Percentiles rank a stretch among this genome's conserved stretches.
phyloP scores from a whole-genome alignment of 2,888 invertebrate species.

The Spatulosminthurus flaviceps region DNA sequence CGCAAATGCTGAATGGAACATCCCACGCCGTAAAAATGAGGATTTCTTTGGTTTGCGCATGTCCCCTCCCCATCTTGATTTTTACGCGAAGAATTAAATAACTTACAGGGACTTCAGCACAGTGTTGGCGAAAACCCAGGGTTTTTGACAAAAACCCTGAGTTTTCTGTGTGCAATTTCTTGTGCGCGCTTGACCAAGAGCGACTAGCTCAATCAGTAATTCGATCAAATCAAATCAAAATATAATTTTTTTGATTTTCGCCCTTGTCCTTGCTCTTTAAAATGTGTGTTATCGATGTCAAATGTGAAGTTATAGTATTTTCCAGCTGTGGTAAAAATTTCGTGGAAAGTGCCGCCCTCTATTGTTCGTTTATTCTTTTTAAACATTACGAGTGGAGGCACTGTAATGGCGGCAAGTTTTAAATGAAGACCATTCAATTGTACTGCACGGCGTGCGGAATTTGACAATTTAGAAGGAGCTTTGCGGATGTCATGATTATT shows the following conservation, averaged over 20 bases:
- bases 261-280: slow-evolving; percentile 25
- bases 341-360: not conserved
- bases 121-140: too few species aligned
- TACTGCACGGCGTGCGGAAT: too few species aligned
- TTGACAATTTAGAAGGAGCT: too few species aligned
- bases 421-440: not conserved
- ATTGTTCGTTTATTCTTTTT: not conserved
- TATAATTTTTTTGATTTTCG: too few species aligned
- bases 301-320: slow-evolving; percentile 5
- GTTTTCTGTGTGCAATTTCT: too few species aligned
- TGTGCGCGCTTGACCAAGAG: too few species aligned
- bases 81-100: not conserved
- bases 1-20: slow-evolving; percentile 10
- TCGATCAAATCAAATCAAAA: too few species aligned
- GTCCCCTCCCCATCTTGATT: not conserved
- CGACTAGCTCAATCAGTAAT: not conserved
- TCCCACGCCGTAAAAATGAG: not conserved
- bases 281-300: not conserved
- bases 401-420: not conserved
- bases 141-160: too few species aligned
- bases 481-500: too few species aligned
- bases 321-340: not conserved
- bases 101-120: not conserved
- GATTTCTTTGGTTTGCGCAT: too few species aligned
- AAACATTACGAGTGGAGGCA: not conserved